Percentiles rank a stretch among this genome's conserved stretches.
Evolutionary conservation across 2,888 invertebrate genomes (phyloP).

Genomic region (Ferrisia virgata): DNA sequence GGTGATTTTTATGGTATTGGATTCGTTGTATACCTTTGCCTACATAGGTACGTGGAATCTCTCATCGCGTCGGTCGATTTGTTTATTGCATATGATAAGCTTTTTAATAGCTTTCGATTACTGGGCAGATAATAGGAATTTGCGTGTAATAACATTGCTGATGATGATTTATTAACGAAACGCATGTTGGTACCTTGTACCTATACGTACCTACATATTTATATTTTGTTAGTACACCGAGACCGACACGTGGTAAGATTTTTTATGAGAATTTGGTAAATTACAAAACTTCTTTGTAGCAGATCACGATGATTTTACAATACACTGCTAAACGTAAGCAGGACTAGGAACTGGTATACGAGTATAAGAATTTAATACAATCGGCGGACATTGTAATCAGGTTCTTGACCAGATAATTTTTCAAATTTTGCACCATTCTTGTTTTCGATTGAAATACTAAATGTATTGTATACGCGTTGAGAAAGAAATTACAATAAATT

Average conservation of each 20-base stretch:
- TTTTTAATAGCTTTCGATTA: background rate
- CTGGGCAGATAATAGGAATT: background rate
- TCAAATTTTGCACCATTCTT: background rate
- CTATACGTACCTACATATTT: background rate
- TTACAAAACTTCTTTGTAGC: background rate
- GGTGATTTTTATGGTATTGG: background rate
- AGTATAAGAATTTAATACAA: background rate
- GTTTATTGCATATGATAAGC: background rate
- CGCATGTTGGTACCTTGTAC: no score
- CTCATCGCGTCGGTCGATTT: background rate
- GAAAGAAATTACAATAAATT: background rate
- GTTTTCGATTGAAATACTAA: background rate
- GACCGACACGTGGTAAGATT: background rate
- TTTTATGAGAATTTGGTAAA: no score
- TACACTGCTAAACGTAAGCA: no score
- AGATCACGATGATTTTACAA: background rate
- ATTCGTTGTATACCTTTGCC: background rate
- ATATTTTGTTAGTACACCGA: no score
- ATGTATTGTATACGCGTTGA: background rate
- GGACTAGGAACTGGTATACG: no score
- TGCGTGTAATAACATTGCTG: background rate
- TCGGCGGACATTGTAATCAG: background rate
- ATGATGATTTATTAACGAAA: background rate
- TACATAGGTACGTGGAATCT: background rate
- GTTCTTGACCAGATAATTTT: background rate